phyloP scores from a whole-genome alignment of 2,888 invertebrate genomes.

The Strigamia crassipes region DNA sequence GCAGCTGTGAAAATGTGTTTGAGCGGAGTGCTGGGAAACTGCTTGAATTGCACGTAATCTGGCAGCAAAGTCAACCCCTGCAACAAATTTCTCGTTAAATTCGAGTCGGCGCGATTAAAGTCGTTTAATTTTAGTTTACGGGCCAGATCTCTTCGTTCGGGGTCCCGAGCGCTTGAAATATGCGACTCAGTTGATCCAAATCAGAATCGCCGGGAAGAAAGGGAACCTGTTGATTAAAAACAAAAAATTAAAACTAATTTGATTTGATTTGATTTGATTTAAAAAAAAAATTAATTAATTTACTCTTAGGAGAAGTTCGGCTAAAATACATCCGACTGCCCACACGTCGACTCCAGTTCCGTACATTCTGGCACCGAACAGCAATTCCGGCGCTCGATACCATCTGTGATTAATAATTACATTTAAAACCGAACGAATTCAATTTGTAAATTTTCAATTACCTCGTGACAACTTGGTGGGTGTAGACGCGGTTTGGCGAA shows the following conservation, averaged over 20 bases:
- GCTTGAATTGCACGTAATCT: slow-evolving; percentile 91
- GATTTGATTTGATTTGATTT: too few species aligned
- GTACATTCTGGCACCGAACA: slow-evolving; percentile 94
- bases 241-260: too few species aligned
- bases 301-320: slow-evolving; percentile 80
- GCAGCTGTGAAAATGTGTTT: slow-evolving; percentile 95
- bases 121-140: slow-evolving; percentile 60
- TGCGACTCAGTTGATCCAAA: slow-evolving; percentile 92
- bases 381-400: slow-evolving; percentile 83
- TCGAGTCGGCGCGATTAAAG: too few species aligned
- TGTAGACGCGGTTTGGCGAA: slow-evolving; percentile 92
- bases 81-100: neutral
- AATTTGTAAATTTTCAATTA: slow-evolving; percentile 56
- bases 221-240: too few species aligned
- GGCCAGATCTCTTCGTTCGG: slow-evolving; percentile 94
- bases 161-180: slow-evolving; percentile 93
- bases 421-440: neutral
- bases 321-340: slow-evolving; percentile 98
- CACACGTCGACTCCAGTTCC: slow-evolving; percentile 98
- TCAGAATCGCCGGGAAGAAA: slow-evolving; percentile 97
- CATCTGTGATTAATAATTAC: slow-evolving; percentile 55
- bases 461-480: slow-evolving; percentile 97
- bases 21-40: slow-evolving; percentile 79
- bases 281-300: neutral
- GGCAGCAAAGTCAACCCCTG: slow-evolving; percentile 65